Evolutionary conservation across 2,113 vertebrate genomes (phyloP), one percentile per base, ranked within the genome.

Genomic region (Danionella cerebrum): DNA sequence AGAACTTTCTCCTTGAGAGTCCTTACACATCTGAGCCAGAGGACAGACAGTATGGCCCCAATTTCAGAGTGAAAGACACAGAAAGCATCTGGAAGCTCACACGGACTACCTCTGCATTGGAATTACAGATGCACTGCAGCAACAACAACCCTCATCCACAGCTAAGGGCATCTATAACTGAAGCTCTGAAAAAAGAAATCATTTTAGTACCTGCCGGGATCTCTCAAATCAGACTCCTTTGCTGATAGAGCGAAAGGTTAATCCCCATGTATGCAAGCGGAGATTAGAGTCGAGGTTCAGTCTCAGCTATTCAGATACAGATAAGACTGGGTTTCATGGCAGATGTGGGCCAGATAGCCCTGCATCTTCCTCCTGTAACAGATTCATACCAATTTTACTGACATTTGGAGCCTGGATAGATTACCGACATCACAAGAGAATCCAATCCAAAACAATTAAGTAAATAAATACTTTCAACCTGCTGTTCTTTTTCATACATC

Each of bases 331-430:
- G 13, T 48, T 33, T 36, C 29, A 24, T 36, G 27, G 44, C 42
- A 24, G 42, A 64, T 48, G n/a, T 6, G 60, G 44, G 7, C 18
- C 18, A 36, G 27, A 48, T 22, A 48, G 19, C 18, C 22, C 53
- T 39, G 19, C 14, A 19, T 21, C 8, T 57, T 57, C 24, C 13
- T 39, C 12, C 12, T 1, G 2, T 57, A 50, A 64, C 24, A 64
- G 44, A 64, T 64, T 64, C 44, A 50, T 50, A 35, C 33, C 25
- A 42, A 60, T 25, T 31, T 44, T 60, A 60, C 57, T 64, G 60
- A 64, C 60, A 64, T 64, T 64, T 64, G 6, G 12, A 21, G 41
- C 31, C 60, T 16, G 44, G n/a, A 64, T 50, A 48, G 44, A 6
- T 24, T 64, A 24, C 36, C 11, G 60, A 36, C 44, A 47, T 47